These are phyloP conservation scores for Carettochelys insculpta DNA, from an alignment of 2,113 vertebrate genomes.

Conservation along the genomic window DNA sequence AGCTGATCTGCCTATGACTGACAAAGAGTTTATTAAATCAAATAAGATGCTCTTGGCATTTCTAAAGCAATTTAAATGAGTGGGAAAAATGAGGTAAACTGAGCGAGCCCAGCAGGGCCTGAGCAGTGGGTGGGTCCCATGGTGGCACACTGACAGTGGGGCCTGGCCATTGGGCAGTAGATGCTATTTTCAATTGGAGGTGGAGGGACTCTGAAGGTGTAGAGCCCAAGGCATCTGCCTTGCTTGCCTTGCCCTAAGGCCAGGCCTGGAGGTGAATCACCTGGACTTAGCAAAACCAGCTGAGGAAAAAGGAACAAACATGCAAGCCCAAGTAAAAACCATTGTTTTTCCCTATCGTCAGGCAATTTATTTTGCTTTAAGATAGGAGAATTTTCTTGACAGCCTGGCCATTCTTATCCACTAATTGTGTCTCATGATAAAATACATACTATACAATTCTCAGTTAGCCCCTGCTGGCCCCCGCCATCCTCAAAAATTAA, in stretches of 20 bases:
- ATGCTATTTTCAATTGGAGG: no score
- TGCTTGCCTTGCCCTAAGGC: no score
- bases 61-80: conserved; percentile 23
- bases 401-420: background rate
- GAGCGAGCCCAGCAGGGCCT: no score
- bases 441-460: background rate
- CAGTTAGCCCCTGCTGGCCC: background rate
- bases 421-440: conserved; percentile 17
- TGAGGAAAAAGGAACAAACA: background rate
- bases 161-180: no score
- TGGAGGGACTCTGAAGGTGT: no score
- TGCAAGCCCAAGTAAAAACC: background rate
- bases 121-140: no score
- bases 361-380: conserved; percentile 9
- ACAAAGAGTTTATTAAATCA: conserved; percentile 62
- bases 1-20: conserved; percentile 47
- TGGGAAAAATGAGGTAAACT: no score
- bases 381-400: background rate
- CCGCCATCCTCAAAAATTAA: background rate
- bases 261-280: background rate
- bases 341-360: background rate
- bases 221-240: no score
- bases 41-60: conserved; percentile 48
- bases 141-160: no score
- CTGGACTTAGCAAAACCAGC: background rate